phyloP scores from a whole-genome alignment of 2,888 invertebrate species.

The Rhamphomyia laevipes region DNA sequence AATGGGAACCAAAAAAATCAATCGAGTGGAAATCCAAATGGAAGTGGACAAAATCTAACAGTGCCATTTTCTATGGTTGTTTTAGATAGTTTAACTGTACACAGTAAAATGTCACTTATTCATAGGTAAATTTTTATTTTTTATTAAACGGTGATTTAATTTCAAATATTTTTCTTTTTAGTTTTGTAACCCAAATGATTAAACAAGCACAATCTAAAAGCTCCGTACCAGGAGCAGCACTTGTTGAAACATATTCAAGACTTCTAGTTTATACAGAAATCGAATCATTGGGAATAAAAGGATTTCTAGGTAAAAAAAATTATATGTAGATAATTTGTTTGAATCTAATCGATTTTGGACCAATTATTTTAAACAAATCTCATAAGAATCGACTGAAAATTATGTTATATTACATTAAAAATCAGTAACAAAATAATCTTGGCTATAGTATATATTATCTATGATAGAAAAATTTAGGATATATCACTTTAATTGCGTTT shows the following conservation, averaged over 20 bases:
- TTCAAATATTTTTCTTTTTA: conserved; percentile 20
- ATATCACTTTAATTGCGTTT: too few relatives aligned
- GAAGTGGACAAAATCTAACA: conserved; percentile 53
- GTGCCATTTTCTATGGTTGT: conserved; percentile 82
- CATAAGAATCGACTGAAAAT: too few relatives aligned
- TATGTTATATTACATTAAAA: too few relatives aligned
- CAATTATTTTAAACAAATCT: too few relatives aligned
- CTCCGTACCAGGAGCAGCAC: conserved; percentile 75
- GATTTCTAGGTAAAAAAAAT: conserved; percentile 66
- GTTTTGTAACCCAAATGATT: conserved; percentile 79
- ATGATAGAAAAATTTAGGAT: too few relatives aligned
- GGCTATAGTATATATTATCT: too few relatives aligned
- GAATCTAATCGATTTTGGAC: too few relatives aligned
- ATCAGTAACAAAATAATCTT: too few relatives aligned
- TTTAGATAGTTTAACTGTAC: conserved; percentile 85
- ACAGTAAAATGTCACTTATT: conserved; percentile 88
- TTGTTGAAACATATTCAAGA: conserved; percentile 90
- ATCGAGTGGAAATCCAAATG: conserved; percentile 36
- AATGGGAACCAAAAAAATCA: conserved; percentile 54
- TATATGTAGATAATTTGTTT: background rate
- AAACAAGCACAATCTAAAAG: conserved; percentile 81
- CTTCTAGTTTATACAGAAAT: conserved; percentile 92
- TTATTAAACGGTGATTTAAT: background rate
- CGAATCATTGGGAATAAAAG: conserved; percentile 92
- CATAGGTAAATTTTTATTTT: conserved; percentile 36